phyloP scores from a whole-genome alignment of 2,888 invertebrate genomes.

The Brachyopa scutellaris region DNA sequence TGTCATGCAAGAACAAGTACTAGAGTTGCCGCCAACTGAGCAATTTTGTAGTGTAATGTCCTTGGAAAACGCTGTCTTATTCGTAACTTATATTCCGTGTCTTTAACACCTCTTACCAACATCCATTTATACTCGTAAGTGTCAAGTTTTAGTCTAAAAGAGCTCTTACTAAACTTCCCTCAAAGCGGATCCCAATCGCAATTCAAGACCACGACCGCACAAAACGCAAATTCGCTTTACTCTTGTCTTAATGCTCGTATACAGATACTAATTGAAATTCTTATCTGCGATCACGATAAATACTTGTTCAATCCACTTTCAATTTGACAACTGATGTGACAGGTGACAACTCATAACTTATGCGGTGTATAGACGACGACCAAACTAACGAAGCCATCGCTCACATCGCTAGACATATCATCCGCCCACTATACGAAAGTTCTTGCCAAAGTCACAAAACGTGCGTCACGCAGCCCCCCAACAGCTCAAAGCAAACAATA shows the following conservation, averaged over 20 bases:
- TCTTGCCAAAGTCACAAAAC: conserved; percentile 37
- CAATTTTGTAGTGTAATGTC: no score
- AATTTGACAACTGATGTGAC: conserved; percentile 82
- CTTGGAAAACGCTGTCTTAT: no score
- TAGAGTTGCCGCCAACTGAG: no score
- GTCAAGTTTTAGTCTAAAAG: no score
- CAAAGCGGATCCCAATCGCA: conserved; percentile 66
- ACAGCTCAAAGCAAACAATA: conserved; percentile 54
- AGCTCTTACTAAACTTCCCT: neutral
- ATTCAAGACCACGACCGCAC: conserved; percentile 55
- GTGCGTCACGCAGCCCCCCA: conserved; percentile 47
- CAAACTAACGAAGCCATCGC: conserved; percentile 61
- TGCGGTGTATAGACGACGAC: conserved; percentile 69
- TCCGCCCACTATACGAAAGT: conserved; percentile 48
- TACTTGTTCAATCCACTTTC: conserved; percentile 82
- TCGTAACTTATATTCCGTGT: no score
- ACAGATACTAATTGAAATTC: conserved; percentile 82
- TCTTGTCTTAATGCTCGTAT: no score
- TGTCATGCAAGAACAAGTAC: no score
- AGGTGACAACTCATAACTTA: conserved; percentile 82
- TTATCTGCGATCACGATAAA: conserved; percentile 80
- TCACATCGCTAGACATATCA: conserved; percentile 63
- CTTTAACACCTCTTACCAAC: no score
- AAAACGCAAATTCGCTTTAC: conserved; percentile 53
- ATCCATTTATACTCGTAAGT: no score